Conservation (phyloP, 1,140 invertebrate genomes). For the Dreissena rostriformis region DNA sequence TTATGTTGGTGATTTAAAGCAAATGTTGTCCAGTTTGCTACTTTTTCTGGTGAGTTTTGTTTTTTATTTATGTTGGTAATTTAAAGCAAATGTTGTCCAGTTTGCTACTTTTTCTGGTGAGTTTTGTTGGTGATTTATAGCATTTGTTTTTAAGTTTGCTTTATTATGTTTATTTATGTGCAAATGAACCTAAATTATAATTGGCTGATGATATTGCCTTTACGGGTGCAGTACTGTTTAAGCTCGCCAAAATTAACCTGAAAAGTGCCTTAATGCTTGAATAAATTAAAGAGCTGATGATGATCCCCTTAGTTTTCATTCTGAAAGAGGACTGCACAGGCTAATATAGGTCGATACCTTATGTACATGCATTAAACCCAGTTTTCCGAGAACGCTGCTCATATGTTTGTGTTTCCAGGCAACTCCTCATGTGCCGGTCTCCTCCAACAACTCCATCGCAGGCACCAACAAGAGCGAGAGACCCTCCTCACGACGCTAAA, state of each 20-base stretch:
- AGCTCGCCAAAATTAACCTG: too few relatives aligned
- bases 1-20: background rate
- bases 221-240: too few relatives aligned
- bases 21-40: background rate
- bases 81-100: background rate
- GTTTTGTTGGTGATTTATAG: background rate
- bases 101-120: background rate
- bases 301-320: too few relatives aligned
- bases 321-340: too few relatives aligned
- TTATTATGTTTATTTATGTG: background rate
- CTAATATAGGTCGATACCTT: too few relatives aligned
- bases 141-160: background rate
- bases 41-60: background rate
- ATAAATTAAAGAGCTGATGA: too few relatives aligned
- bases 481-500: slow-evolving; percentile 52
- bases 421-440: slow-evolving; percentile 61
- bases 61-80: background rate
- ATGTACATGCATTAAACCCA: too few relatives aligned
- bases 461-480: slow-evolving; percentile 67
- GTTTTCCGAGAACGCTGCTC: too few relatives aligned
- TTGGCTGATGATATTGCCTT: too few relatives aligned
- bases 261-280: too few relatives aligned
- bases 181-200: too few relatives aligned
- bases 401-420: too few relatives aligned
- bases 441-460: slow-evolving; percentile 57